Evolutionary conservation across 1,140 invertebrate species (phyloP).

Genomic region (Saccostrea cuccullata): DNA sequence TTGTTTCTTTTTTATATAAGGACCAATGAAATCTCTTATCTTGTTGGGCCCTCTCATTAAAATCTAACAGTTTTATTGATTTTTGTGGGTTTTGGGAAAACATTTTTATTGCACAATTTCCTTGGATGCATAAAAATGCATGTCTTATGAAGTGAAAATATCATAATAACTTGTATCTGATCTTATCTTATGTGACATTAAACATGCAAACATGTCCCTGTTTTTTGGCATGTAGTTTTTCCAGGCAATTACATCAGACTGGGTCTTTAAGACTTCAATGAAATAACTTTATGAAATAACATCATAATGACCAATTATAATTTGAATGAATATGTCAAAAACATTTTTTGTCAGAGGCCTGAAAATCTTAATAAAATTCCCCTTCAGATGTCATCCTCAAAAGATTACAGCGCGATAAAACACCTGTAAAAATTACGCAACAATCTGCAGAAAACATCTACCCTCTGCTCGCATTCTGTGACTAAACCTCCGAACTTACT

Average conservation of each 20-base stretch:
- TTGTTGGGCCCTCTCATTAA: not conserved
- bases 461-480: not conserved
- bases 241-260: not conserved
- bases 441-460: not conserved
- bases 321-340: not conserved
- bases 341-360: not conserved
- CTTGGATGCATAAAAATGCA: not conserved
- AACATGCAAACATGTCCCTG: not conserved
- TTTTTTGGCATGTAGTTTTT: not conserved
- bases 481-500: not conserved
- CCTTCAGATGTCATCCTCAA: not conserved
- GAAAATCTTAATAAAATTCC: not conserved
- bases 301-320: not conserved
- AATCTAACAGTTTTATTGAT: not conserved
- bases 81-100: not conserved
- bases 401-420: not conserved
- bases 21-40: not conserved
- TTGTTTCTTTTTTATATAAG: not conserved
- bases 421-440: conserved; percentile 29
- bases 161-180: not conserved
- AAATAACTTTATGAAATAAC: not conserved
- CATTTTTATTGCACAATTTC: not conserved
- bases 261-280: not conserved
- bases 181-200: not conserved
- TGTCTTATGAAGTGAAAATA: not conserved